Conservation (phyloP, 2,797 vertebrate genomes). For the Epinephelus awoara region DNA sequence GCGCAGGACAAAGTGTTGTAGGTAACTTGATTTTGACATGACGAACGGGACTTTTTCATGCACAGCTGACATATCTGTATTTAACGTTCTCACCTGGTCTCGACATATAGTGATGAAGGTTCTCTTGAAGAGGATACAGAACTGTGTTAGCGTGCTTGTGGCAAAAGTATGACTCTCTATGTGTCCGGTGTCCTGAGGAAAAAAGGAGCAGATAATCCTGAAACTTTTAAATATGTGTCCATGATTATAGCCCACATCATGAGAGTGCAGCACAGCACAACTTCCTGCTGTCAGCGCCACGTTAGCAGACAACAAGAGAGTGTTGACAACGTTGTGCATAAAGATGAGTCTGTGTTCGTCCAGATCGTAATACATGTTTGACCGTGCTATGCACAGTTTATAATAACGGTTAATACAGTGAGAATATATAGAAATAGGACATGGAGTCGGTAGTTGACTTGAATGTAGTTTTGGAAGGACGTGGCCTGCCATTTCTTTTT, state of each 20-base stretch:
- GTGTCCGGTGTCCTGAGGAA: constrained; percentile 80
- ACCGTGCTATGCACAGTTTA: too few species aligned
- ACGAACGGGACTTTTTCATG: not conserved
- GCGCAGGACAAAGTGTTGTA: not conserved
- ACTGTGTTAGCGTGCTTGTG: constrained; percentile 93
- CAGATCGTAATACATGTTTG: too few species aligned
- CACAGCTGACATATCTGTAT: not conserved
- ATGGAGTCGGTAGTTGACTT: too few species aligned
- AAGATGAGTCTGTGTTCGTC: too few species aligned
- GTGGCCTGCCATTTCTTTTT: too few species aligned
- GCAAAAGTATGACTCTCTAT: constrained; percentile 93
- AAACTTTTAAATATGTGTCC: not conserved
- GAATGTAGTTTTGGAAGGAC: too few species aligned
- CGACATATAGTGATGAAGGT: constrained; percentile 93
- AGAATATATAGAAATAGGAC: too few species aligned
- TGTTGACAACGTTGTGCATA: too few species aligned
- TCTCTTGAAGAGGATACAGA: constrained; percentile 95
- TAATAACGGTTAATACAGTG: too few species aligned
- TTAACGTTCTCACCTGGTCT: constrained; percentile 85
- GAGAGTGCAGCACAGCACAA: not conserved
- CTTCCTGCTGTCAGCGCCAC: not conserved
- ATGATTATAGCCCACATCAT: not conserved
- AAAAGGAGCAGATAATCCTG: constrained; percentile 7
- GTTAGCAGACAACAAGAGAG: not conserved
- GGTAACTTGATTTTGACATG: too few species aligned